These are phyloP conservation scores for Nixonia krombeini DNA, from an alignment of 1,140 invertebrate species.

Conservation along the genomic window DNA sequence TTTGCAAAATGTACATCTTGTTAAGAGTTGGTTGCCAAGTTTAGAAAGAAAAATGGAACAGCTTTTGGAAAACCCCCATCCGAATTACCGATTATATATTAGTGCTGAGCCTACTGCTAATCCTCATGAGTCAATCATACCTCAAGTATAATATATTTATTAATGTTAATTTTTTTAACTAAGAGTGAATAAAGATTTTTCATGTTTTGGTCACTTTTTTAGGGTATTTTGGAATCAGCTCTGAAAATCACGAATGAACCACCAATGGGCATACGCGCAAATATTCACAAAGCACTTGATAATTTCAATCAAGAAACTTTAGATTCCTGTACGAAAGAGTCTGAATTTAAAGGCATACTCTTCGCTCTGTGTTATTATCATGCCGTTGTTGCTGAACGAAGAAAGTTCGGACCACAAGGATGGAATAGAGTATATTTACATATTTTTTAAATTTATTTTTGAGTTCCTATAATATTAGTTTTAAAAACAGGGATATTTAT, in stretches of 20 bases:
- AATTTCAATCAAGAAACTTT: constrained; percentile 95
- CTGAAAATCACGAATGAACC: constrained; percentile 98
- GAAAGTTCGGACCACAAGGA: constrained; percentile 95
- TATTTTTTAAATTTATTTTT: neutral
- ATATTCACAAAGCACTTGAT: constrained; percentile 93
- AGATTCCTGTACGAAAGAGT: constrained; percentile 93
- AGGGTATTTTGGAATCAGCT: constrained; percentile 92
- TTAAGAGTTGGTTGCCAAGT: constrained; percentile 87
- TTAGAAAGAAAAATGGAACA: constrained; percentile 94
- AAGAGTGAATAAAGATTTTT: neutral
- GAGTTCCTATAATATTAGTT: no score
- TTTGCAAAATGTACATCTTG: constrained; percentile 91
- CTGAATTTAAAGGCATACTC: constrained; percentile 93
- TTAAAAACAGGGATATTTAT: no score
- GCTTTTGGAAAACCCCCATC: constrained; percentile 78
- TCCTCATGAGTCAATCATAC: constrained; percentile 78
- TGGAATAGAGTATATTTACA: constrained; percentile 84
- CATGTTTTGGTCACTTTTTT: no score
- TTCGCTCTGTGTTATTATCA: constrained; percentile 97
- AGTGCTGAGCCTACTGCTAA: constrained; percentile 78
- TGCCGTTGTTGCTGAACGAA: constrained; percentile 91
- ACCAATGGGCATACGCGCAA: constrained; percentile 94
- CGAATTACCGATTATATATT: constrained; percentile 75
- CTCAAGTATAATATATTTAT: constrained; percentile 68
- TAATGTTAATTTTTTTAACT: neutral